Percentiles rank a stretch among this genome's conserved stretches.
phyloP scores from a whole-genome alignment of 2,888 invertebrate species.

The Oasisia sp. region DNA sequence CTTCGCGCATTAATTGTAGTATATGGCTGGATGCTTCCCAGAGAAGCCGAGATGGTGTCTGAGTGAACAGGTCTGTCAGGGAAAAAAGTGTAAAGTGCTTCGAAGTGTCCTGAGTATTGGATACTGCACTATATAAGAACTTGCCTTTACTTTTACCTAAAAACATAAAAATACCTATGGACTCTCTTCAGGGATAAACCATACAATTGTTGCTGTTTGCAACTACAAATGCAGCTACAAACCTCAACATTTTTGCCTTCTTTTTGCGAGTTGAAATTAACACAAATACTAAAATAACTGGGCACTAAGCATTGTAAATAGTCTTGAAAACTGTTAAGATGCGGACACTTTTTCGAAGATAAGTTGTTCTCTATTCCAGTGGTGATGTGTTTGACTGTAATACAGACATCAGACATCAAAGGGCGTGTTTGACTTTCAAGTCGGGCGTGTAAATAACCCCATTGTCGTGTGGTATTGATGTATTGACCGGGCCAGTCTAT shows the following conservation, averaged over 20 bases:
- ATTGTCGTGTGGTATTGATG: not conserved
- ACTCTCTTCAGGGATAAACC: not conserved
- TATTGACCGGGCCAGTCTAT: not conserved
- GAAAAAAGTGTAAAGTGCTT: no score
- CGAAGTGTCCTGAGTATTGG: no score
- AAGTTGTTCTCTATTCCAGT: not conserved
- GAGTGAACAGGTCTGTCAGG: no score
- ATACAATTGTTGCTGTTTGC: not conserved
- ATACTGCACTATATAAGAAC: no score
- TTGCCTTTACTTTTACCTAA: no score
- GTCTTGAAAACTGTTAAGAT: not conserved
- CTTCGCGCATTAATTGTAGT: no score
- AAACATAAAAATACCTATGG: no score
- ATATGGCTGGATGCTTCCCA: no score
- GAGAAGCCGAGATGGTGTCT: no score
- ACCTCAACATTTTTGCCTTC: not conserved
- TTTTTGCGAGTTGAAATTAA: not conserved
- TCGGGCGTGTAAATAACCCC: not conserved
- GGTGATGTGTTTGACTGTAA: not conserved
- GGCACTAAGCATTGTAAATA: not conserved
- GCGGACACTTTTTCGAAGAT: not conserved
- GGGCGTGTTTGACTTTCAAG: not conserved
- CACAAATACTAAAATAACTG: not conserved
- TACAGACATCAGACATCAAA: not conserved
- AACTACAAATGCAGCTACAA: not conserved